Base-by-base conservation (phyloP, 2,797 vertebrate genomes). In the Enteromius mattozi region DNA sequence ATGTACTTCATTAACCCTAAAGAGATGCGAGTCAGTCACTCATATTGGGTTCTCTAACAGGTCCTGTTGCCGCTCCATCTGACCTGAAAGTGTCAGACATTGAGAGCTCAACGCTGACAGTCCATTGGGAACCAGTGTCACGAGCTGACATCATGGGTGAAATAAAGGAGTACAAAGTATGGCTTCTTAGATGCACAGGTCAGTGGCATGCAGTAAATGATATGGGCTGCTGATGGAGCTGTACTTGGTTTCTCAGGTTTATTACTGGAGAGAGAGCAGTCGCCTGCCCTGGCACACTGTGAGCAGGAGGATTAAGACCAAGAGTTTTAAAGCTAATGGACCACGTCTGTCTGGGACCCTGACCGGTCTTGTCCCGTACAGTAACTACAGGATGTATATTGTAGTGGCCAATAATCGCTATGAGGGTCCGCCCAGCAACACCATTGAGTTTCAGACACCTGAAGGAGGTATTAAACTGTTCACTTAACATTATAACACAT, bases 261-360 rank as follows among this genome's bases (percentile, higher is more conserved):
- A 99, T 93, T 99, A 96, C 94, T 99, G 97, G 98, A 94, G 97
- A 87, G 97, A 99, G 91, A 98, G 97, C 94, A 99, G 98, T 91
- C 95, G 97, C 91, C 94, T 99, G 92, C 96, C 96, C 91, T 96
- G 95, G 94, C 93, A 96, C 47, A 94, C 96, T 91, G 96, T 99
- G 87, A 98, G 95, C 93, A 94, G 95, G 92, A 97, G 94, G 83
- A 95, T 96, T 90, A 97, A 97, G 91, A 96, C 95, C 42, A 93
- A 96, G 92, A 92, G 94, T 86, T 99, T 99, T 92, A 90, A 93
- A 90, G 94, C 95, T 88, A 91, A 93, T 6, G 95, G 95, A 14
- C 95, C 96, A 35, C 96, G 97, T 56, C 94, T 94, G n/a, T 96
- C 96, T 14, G 97, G 97, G 61, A 91, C 95, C 49, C 91, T 99